Percentiles rank a stretch among this genome's conserved stretches.
phyloP scores from a whole-genome alignment of 2,113 vertebrate genomes.

The Capreolus pygargus region DNA sequence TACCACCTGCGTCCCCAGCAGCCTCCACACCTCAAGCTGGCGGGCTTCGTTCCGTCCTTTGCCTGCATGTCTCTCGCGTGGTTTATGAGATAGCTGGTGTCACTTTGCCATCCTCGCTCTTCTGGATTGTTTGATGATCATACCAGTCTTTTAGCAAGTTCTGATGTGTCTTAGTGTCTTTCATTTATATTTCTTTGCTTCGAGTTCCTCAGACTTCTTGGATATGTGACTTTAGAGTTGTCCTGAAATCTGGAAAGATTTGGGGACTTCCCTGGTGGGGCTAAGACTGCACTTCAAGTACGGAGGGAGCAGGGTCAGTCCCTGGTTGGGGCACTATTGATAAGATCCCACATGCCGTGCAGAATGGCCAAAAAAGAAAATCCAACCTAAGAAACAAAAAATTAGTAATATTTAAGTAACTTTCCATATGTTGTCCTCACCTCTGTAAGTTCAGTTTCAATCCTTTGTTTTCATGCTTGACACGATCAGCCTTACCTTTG shows the following conservation, averaged over 20 bases:
- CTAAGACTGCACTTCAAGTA: neutral
- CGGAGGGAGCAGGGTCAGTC: too few relatives aligned
- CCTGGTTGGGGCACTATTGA: neutral
- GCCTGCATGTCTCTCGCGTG: fast-evolving
- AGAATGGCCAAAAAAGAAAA: neutral
- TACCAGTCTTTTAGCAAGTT: neutral
- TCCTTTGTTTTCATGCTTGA: too few relatives aligned
- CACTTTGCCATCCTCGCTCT: neutral
- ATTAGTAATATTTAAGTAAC: fast-evolving
- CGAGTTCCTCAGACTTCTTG: neutral
- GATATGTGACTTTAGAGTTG: neutral
- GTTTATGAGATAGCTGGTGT: fast-evolving
- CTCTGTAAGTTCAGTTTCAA: neutral
- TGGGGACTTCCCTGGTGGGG: neutral
- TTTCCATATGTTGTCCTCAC: neutral
- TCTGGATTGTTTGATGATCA: neutral
- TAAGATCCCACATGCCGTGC: neutral
- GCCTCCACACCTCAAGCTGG: neutral
- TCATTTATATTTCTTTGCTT: neutral
- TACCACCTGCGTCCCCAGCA: fast-evolving
- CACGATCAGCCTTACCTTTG: fast-evolving
- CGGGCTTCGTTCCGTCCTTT: fast-evolving
- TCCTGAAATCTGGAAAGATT: neutral
- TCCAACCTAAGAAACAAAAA: fast-evolving
- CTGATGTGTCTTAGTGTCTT: fast-evolving